A percentile compares a stretch with the other conserved stretches of the same genome.
These are phyloP conservation scores for Agelaius phoeniceus DNA, from an alignment of 2,113 vertebrate species.

Conservation along the genomic window DNA sequence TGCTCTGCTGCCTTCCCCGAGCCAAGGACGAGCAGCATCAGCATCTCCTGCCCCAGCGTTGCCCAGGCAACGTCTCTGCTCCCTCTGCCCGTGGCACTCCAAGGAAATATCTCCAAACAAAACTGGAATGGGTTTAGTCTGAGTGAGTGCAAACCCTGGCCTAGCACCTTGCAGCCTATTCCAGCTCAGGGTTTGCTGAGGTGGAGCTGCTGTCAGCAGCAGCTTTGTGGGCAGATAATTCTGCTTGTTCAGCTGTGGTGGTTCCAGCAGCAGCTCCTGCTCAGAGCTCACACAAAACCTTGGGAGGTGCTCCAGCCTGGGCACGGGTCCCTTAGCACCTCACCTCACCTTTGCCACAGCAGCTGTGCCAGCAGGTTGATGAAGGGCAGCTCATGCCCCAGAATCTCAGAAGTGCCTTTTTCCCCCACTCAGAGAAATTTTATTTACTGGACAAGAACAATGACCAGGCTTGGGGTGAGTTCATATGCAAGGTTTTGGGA, in stretches of 20 bases:
- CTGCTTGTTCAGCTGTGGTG: background rate
- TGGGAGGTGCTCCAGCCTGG: background rate
- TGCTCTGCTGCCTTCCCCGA: background rate
- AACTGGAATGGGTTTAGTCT: background rate
- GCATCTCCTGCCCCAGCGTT: background rate
- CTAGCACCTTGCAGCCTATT: accelerated
- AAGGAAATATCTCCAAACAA: background rate
- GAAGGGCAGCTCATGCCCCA: accelerated
- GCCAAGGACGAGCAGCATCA: background rate
- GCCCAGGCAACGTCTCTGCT: background rate
- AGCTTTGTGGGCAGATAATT: background rate
- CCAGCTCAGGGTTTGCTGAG: background rate
- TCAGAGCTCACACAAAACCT: background rate
- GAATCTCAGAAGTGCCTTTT: background rate
- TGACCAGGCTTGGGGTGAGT: accelerated
- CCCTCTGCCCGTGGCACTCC: background rate
- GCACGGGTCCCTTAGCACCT: accelerated
- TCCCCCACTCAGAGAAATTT: background rate
- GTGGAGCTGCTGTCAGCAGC: background rate
- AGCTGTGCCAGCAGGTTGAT: background rate
- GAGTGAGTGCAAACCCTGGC: background rate
- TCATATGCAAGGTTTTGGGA: background rate
- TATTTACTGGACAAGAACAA: background rate
- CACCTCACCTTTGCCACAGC: accelerated
- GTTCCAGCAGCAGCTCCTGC: background rate